A percentile compares a stretch with the other conserved stretches of the same genome.
phyloP scores from a whole-genome alignment of 2,888 invertebrate genomes.

The Bombyx huttoni region DNA sequence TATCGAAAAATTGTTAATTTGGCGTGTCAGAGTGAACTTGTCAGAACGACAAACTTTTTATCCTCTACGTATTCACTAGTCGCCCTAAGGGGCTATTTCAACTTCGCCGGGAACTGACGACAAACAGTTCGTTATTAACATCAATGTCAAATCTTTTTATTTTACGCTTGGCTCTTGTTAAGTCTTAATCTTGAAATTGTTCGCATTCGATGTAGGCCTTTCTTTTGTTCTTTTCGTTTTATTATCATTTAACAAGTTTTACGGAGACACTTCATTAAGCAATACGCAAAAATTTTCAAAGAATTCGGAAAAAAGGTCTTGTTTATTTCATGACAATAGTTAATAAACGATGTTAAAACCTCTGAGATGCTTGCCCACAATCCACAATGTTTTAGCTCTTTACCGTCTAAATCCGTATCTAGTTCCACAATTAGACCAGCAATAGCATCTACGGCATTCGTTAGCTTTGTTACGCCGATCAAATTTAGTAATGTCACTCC shows the following conservation, averaged over 20 bases:
- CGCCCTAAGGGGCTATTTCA: too few species aligned
- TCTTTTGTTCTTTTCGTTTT: too few species aligned
- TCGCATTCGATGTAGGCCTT: too few species aligned
- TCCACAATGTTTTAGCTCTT: neutral
- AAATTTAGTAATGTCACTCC: constrained; percentile 72
- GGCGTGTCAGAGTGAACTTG: constrained; percentile 13
- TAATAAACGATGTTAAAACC: neutral
- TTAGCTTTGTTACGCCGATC: constrained; percentile 58
- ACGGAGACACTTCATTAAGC: too few species aligned
- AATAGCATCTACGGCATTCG: constrained; percentile 40
- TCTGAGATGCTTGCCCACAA: neutral
- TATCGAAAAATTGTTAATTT: constrained; percentile 8
- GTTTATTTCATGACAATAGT: neutral
- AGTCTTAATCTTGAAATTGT: too few species aligned
- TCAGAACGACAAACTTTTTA: constrained; percentile 14
- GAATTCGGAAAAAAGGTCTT: neutral
- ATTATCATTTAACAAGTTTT: too few species aligned
- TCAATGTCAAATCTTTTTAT: constrained; percentile 4
- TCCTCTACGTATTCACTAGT: neutral
- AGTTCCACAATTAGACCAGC: constrained; percentile 19
- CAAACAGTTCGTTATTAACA: constrained; percentile 15
- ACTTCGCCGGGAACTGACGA: constrained; percentile 11
- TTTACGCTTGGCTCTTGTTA: too few species aligned
- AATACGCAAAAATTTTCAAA: too few species aligned
- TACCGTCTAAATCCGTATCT: constrained; percentile 7